Conservation (phyloP, 2,113 vertebrate genomes). For the Tenebrosternarchus preto region DNA sequence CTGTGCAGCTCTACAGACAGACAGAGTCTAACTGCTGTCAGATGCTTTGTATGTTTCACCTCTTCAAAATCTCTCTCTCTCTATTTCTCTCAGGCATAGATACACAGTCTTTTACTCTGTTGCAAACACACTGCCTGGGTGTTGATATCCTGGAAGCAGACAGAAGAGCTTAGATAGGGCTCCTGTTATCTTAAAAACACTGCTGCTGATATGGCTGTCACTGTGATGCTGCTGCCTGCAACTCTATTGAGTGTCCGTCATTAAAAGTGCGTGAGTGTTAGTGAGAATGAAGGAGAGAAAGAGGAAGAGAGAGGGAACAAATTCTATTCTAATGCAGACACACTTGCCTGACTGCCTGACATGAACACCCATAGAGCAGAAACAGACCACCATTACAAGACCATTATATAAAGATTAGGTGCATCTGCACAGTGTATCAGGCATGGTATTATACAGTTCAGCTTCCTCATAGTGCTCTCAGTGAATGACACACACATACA, state of each 20-base stretch:
- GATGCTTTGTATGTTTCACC: not conserved
- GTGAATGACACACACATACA: not conserved
- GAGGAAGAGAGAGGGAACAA: not conserved
- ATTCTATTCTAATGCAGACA: not conserved
- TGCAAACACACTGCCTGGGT: not conserved
- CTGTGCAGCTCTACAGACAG: conserved; percentile 6
- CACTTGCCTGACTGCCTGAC: not conserved
- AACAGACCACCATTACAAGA: conserved; percentile 1
- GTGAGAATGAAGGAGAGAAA: not conserved
- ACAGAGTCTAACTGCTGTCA: not conserved
- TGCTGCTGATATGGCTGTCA: conserved; percentile 32
- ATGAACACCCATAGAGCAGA: conserved; percentile 14
- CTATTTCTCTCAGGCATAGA: not conserved
- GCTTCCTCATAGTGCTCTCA: not conserved
- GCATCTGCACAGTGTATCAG: conserved; percentile 26
- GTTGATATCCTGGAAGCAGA: conserved; percentile 38
- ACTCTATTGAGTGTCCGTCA: conserved; percentile 32
- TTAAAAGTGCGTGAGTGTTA: conserved; percentile 37
- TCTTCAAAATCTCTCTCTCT: conserved; percentile 4
- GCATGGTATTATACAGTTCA: not conserved
- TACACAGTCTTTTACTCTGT: not conserved
- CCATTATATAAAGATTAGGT: conserved; percentile 18
- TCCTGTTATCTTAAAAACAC: conserved; percentile 33
- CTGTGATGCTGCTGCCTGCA: conserved; percentile 11
- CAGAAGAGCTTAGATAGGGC: conserved; percentile 28